Percentiles rank a stretch among this genome's conserved stretches.
These are phyloP conservation scores for Reticulitermes speratus DNA, from an alignment of 1,140 invertebrate species.

Conservation along the genomic window DNA sequence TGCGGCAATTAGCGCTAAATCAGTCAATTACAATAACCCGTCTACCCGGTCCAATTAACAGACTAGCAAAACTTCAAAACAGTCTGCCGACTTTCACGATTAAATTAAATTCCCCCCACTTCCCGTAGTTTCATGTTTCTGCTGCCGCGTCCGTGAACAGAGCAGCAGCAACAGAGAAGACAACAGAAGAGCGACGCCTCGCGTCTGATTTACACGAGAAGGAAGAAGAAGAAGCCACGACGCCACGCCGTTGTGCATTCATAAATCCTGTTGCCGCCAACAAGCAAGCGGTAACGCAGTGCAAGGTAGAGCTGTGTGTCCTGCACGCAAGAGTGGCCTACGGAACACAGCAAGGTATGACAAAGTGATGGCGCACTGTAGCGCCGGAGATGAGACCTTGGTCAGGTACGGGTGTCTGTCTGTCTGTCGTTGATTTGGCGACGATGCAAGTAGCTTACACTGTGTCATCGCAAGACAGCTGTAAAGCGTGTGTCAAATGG, in stretches of 20 bases:
- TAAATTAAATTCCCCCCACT: not conserved
- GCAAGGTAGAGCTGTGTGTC: not conserved
- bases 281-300: not conserved
- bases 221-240: slow-evolving; percentile 8
- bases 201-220: slow-evolving; percentile 8
- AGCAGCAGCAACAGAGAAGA: not conserved
- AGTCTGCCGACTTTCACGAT: not conserved
- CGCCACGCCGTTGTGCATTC: not conserved
- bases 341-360: not conserved
- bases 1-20: too few relatives aligned
- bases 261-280: not conserved
- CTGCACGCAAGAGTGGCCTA: not conserved
- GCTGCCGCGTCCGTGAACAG: not conserved
- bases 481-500: too few relatives aligned
- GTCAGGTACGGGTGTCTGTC: not conserved
- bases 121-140: not conserved
- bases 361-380: not conserved
- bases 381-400: not conserved
- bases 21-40: too few relatives aligned
- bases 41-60: not conserved
- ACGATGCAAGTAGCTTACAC: not conserved
- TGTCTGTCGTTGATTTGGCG: not conserved
- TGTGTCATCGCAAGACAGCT: too few relatives aligned
- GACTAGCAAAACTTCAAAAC: not conserved
- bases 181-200: not conserved